Percentiles rank a stretch among this genome's conserved stretches.
phyloP scores from a whole-genome alignment of 2,113 vertebrate species.

The Probosciger aterrimus region DNA sequence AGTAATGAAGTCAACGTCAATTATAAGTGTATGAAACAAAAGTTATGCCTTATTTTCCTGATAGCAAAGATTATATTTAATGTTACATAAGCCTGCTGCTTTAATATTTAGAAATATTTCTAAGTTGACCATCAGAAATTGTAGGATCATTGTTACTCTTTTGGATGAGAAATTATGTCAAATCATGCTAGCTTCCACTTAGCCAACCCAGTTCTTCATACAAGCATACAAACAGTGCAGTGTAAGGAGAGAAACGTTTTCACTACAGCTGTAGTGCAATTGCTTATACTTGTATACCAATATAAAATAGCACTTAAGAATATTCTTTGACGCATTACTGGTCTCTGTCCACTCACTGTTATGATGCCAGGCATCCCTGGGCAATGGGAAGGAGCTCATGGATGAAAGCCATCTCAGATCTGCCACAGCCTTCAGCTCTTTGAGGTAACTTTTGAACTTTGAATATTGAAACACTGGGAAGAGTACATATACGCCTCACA shows the following conservation, averaged over 20 bases:
- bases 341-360: neutral
- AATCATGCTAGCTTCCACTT: neutral
- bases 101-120: neutral
- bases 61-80: neutral
- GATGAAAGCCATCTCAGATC: neutral
- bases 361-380: neutral
- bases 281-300: too few relatives aligned
- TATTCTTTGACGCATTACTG: neutral
- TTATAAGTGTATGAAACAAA: neutral
- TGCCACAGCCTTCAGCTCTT: neutral
- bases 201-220: neutral
- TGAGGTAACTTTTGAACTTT: neutral
- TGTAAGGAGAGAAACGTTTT: neutral
- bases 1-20: neutral
- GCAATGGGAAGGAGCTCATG: neutral
- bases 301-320: neutral
- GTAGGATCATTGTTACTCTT: neutral
- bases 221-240: neutral
- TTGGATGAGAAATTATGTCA: neutral
- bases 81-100: neutral
- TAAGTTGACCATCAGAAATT: neutral
- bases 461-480: neutral
- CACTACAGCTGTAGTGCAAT: neutral
- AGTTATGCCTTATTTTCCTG: neutral
- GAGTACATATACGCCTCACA: rapidly evolving